Conservation (phyloP, 2,888 invertebrate species). For the Cryptocephalus primarius region DNA sequence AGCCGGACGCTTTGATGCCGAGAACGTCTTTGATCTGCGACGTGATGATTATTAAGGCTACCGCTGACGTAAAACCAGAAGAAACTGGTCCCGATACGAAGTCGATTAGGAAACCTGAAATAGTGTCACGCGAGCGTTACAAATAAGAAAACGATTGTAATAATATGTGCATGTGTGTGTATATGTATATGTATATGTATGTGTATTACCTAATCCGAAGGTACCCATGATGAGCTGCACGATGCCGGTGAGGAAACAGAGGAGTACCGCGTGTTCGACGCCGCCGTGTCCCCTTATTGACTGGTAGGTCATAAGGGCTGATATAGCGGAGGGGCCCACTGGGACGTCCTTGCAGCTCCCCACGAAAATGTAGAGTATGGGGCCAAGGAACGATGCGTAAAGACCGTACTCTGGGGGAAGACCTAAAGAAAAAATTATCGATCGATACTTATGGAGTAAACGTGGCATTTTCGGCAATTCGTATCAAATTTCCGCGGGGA, state of each 20-base stretch:
- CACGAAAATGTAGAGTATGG: slow-evolving; percentile 80
- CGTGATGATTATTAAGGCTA: slow-evolving; percentile 76
- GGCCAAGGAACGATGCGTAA: slow-evolving; percentile 88
- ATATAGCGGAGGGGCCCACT: slow-evolving; percentile 86
- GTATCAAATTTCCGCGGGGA: too few species aligned
- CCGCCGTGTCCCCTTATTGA: slow-evolving; percentile 50
- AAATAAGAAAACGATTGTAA: too few species aligned
- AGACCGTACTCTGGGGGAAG: slow-evolving; percentile 76
- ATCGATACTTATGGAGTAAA: slow-evolving; percentile 32
- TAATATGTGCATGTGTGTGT: too few species aligned
- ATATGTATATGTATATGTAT: background rate
- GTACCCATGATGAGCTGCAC: slow-evolving; percentile 73
- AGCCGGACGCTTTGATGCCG: slow-evolving; percentile 58
- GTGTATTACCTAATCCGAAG: slow-evolving; percentile 57
- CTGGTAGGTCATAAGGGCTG: slow-evolving; percentile 76
- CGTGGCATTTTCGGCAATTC: too few species aligned
- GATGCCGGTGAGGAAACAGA: slow-evolving; percentile 63
- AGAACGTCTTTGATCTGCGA: slow-evolving; percentile 81
- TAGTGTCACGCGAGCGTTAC: too few species aligned
- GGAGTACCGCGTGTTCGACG: slow-evolving; percentile 59
- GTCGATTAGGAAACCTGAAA: slow-evolving; percentile 69
- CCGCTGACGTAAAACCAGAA: slow-evolving; percentile 79
- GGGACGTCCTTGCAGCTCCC: slow-evolving; percentile 91
- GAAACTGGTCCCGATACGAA: slow-evolving; percentile 85
- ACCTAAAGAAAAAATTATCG: slow-evolving; percentile 26